These are phyloP conservation scores for Octonoba sinensis DNA, from an alignment of 2,888 invertebrate species.

Conservation along the genomic window DNA sequence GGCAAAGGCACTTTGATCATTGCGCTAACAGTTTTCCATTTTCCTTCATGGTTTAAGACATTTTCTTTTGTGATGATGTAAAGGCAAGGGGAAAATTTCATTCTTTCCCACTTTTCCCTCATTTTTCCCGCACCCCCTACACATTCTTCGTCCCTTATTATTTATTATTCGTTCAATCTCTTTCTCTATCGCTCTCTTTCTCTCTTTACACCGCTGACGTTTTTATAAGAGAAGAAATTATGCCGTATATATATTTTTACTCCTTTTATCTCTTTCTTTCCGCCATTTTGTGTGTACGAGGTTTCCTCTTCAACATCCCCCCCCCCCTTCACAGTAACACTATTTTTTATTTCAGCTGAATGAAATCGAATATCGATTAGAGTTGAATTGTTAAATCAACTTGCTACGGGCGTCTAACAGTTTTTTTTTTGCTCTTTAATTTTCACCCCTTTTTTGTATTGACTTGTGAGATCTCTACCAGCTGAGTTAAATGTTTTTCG, in stretches of 20 bases:
- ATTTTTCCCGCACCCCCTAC: slow-evolving; percentile 15
- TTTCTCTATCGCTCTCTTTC: slow-evolving; percentile 25
- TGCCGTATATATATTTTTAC: slow-evolving; percentile 51
- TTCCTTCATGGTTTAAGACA: slow-evolving; percentile 62
- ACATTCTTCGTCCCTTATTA: slow-evolving; percentile 32
- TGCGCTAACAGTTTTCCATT: slow-evolving; percentile 62
- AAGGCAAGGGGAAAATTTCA: slow-evolving; percentile 46
- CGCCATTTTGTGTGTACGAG: slow-evolving; percentile 44
- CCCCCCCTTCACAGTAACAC: slow-evolving; percentile 14
- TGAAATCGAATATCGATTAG: slow-evolving; percentile 62
- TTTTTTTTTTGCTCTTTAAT: slow-evolving; percentile 2
- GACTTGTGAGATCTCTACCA: slow-evolving; percentile 59
- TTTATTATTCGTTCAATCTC: slow-evolving; percentile 54
- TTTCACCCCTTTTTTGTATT: slow-evolving; percentile 17
- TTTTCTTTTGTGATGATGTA: slow-evolving; percentile 63
- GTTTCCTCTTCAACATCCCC: slow-evolving; percentile 15
- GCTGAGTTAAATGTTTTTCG: slow-evolving; percentile 60
- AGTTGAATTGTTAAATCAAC: slow-evolving; percentile 63
- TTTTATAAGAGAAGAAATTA: slow-evolving; percentile 61
- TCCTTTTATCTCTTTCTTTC: slow-evolving; percentile 32
- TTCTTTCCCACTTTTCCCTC: slow-evolving; percentile 38
- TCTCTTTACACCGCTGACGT: slow-evolving; percentile 48
- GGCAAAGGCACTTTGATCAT: slow-evolving; percentile 58
- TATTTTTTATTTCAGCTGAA: slow-evolving; percentile 16
- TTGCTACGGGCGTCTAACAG: slow-evolving; percentile 55